A percentile compares a stretch with the other conserved stretches of the same genome.
Evolutionary conservation across 2,113 vertebrate genomes (phyloP).

Genomic region (Halcyon malimbica): DNA sequence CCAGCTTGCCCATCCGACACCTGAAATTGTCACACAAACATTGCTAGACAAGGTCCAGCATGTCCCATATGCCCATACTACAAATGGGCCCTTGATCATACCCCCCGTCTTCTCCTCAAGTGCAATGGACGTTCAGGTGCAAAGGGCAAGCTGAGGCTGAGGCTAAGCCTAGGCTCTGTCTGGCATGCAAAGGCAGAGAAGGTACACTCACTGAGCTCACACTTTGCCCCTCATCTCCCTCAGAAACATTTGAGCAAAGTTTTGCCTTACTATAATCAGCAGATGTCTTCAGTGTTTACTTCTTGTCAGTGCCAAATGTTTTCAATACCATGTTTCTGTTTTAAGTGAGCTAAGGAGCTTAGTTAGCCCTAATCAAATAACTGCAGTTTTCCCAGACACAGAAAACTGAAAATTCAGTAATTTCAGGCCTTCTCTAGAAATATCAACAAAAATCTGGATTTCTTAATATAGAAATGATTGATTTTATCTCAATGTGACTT

Average conservation of each 20-base stretch:
- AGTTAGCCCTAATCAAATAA: not conserved
- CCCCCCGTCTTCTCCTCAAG: not conserved
- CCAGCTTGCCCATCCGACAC: not conserved
- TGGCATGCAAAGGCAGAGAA: not conserved
- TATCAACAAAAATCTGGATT: not conserved
- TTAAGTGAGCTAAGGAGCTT: not conserved
- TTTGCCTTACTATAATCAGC: not conserved
- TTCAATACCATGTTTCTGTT: not conserved
- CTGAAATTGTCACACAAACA: not conserved
- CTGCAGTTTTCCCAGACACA: not conserved
- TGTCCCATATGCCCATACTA: not conserved
- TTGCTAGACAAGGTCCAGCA: not conserved
- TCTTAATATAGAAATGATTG: not conserved
- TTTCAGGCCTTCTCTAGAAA: not conserved
- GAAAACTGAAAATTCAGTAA: not conserved
- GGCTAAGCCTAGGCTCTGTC: not conserved
- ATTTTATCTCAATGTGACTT: not conserved
- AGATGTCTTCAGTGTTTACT: not conserved
- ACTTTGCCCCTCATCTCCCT: not conserved
- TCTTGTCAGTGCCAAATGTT: not conserved
- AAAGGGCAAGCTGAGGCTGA: not conserved
- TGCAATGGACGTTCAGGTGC: not conserved
- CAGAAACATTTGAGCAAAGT: not conserved
- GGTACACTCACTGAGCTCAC: not conserved
- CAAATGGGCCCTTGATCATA: not conserved